These are phyloP conservation scores for Platycheirus rosarum DNA, from an alignment of 2,888 invertebrate genomes.

Conservation along the genomic window DNA sequence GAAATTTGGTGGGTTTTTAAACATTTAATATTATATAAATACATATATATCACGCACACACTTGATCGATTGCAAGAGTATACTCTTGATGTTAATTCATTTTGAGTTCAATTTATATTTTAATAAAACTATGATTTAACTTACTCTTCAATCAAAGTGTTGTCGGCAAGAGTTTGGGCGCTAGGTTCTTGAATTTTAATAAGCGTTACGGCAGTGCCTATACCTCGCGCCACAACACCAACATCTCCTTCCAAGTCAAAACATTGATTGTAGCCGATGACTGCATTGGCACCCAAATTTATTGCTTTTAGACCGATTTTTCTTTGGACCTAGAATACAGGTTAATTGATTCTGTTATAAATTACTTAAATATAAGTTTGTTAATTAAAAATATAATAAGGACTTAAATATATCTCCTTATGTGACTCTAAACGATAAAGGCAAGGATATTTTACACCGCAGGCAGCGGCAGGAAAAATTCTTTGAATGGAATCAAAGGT, in stretches of 20 bases:
- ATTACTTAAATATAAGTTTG: too few relatives aligned
- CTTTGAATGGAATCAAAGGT: too few relatives aligned
- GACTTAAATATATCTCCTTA: too few relatives aligned
- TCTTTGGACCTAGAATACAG: constrained; percentile 87
- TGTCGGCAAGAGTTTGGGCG: constrained; percentile 81
- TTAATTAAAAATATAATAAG: too few relatives aligned
- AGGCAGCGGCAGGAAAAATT: too few relatives aligned
- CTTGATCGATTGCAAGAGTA: constrained; percentile 24
- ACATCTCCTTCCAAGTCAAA: constrained; percentile 99
- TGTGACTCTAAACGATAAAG: too few relatives aligned
- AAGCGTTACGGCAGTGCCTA: constrained; percentile 93
- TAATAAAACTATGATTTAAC: constrained; percentile 79
- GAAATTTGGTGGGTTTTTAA: not conserved
- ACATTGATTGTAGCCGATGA: constrained; percentile 96
- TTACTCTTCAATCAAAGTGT: constrained; percentile 85
- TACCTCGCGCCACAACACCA: constrained; percentile 97
- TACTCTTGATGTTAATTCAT: constrained; percentile 6
- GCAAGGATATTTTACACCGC: too few relatives aligned
- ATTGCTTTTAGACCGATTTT: constrained; percentile 96
- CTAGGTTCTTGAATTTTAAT: constrained; percentile 84
- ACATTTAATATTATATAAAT: not conserved
- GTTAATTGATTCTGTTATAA: too few relatives aligned
- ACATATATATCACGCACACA: constrained; percentile 30
- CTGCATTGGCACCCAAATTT: constrained; percentile 96
- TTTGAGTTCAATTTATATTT: not conserved